phyloP scores from a whole-genome alignment of 2,888 invertebrate species.

The Acanthosepion pharaonis region DNA sequence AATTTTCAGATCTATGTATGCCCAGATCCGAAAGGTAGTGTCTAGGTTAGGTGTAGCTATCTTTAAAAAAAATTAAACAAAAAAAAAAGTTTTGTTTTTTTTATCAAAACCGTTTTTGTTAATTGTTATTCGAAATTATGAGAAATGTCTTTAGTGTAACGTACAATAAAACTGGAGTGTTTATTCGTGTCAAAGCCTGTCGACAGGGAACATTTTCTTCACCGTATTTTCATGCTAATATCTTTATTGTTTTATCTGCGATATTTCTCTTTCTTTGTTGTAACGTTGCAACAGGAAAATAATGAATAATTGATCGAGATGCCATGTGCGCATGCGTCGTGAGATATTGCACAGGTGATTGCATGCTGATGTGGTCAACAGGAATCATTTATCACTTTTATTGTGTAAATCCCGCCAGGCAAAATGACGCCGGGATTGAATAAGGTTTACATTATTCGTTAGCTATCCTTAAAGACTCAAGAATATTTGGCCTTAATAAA shows the following conservation, averaged over 20 bases:
- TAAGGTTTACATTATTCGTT: neutral
- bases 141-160: neutral
- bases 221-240: neutral
- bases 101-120: neutral
- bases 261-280: neutral
- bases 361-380: neutral
- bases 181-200: neutral
- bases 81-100: neutral
- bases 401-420: neutral
- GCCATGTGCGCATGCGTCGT: neutral
- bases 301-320: slow-evolving; percentile 33
- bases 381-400: neutral
- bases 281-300: neutral
- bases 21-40: neutral
- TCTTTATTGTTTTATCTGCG: neutral
- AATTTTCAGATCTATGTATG: neutral
- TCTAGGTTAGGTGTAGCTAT: neutral
- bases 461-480: neutral
- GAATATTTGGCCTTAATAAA: neutral
- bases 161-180: neutral
- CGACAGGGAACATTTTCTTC: neutral
- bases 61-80: neutral
- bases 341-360: slow-evolving; percentile 18
- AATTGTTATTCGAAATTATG: neutral
- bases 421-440: neutral